Evolutionary conservation across 2,888 invertebrate species (phyloP).

Genomic region (Suillia variegata): DNA sequence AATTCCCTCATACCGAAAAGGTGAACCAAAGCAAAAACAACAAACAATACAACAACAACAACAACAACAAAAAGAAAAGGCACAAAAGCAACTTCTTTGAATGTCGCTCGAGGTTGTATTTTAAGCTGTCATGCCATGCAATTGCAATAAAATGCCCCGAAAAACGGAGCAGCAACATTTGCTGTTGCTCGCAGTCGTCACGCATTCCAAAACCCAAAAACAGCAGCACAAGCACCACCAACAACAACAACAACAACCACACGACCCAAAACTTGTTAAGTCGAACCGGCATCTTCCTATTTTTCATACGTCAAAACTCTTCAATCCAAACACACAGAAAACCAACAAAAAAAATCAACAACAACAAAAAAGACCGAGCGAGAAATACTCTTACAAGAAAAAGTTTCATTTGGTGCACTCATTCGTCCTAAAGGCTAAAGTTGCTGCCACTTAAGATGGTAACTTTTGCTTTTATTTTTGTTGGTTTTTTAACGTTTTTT

Average conservation of each 20-base stretch:
- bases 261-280: not conserved
- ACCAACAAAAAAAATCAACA: no score
- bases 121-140: not conserved
- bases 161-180: not conserved
- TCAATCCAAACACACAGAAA: no score
- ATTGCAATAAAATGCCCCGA: not conserved
- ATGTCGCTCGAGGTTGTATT: not conserved
- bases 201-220: no score
- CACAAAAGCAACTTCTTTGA: not conserved
- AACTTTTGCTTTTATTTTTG: not conserved
- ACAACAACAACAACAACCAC: no score
- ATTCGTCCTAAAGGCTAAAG: slow-evolving; percentile 1
- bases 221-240: no score
- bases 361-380: no score
- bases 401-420: no score
- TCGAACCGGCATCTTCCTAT: not conserved
- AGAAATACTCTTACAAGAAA: no score
- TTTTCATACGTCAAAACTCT: not conserved
- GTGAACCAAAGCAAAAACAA: not conserved
- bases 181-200: not conserved
- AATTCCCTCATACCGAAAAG: no score
- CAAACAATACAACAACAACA: not conserved
- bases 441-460: not conserved
- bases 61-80: not conserved
- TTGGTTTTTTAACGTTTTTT: no score